These are phyloP conservation scores for Stictocephala bisonia DNA, from an alignment of 2,888 invertebrate species.

Conservation along the genomic window DNA sequence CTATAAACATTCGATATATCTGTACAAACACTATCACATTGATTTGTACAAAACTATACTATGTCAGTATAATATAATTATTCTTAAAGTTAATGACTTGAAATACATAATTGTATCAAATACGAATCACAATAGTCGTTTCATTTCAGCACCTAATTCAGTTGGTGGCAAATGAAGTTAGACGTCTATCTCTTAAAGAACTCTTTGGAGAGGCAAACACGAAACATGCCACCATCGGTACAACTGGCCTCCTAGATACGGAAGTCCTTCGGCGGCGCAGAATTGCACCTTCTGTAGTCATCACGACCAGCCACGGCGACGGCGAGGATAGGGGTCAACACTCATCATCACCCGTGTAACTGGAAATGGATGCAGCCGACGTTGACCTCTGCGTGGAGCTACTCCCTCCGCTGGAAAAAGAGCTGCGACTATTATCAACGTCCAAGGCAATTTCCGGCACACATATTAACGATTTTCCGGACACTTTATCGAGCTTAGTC, in stretches of 20 bases:
- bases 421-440: constrained; percentile 70
- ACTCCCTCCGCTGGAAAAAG: constrained; percentile 73
- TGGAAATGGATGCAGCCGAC: constrained; percentile 66
- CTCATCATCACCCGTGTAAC: constrained; percentile 43
- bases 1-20: no score
- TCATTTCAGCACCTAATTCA: constrained; percentile 1
- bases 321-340: no score
- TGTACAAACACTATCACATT: no score
- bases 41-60: no score
- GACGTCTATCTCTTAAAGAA: no score
- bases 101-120: constrained; percentile 5
- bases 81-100: constrained; percentile 30
- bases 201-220: no score
- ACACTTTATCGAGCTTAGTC: constrained; percentile 60
- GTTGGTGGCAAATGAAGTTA: background rate
- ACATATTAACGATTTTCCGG: constrained; percentile 62
- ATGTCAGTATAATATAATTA: constrained; percentile 17
- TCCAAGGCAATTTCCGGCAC: constrained; percentile 70
- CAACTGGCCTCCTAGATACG: no score
- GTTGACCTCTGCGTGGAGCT: constrained; percentile 70
- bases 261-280: no score
- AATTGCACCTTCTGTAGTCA: no score
- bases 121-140: background rate
- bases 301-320: no score
- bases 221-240: no score